phyloP scores from a whole-genome alignment of 1,140 invertebrate genomes.

The Brachionus koreanus region DNA sequence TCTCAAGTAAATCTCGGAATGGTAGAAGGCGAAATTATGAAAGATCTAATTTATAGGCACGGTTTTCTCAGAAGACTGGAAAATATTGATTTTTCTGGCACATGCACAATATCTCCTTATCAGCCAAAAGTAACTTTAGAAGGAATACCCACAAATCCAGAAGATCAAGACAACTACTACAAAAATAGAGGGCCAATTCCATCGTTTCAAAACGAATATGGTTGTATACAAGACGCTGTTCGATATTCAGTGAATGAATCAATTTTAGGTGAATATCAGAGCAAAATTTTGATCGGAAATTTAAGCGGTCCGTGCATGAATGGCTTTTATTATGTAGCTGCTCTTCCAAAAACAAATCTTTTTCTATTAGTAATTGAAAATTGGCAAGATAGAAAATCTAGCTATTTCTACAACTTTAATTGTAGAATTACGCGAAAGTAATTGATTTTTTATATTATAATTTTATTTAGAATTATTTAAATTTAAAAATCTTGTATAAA shows the following conservation, averaged over 20 bases:
- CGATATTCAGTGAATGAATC: constrained; percentile 52
- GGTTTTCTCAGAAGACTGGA: constrained; percentile 56
- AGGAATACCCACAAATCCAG: constrained; percentile 59
- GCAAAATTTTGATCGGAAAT: constrained; percentile 59
- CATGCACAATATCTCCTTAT: constrained; percentile 57
- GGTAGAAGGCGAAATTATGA: constrained; percentile 60
- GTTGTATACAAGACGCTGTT: constrained; percentile 60
- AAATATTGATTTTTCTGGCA: constrained; percentile 58
- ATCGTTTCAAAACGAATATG: constrained; percentile 58
- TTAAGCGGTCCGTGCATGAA: constrained; percentile 60
- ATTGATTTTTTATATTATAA: neutral
- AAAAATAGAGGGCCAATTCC: constrained; percentile 59
- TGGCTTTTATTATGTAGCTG: constrained; percentile 60
- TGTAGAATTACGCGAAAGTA: constrained; percentile 58
- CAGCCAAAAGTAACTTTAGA: constrained; percentile 58
- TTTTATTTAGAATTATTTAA: neutral
- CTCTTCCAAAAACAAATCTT: constrained; percentile 58
- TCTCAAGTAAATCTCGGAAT: constrained; percentile 56
- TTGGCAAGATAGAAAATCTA: constrained; percentile 53
- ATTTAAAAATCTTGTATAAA: constrained; percentile 47
- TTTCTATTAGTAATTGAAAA: constrained; percentile 60
- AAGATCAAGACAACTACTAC: constrained; percentile 58
- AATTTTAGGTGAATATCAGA: constrained; percentile 53
- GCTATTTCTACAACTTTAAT: constrained; percentile 59
- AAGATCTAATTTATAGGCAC: constrained; percentile 59